Base-by-base conservation (phyloP, 2,113 vertebrate species). In the Marmota flaviventris region DNA sequence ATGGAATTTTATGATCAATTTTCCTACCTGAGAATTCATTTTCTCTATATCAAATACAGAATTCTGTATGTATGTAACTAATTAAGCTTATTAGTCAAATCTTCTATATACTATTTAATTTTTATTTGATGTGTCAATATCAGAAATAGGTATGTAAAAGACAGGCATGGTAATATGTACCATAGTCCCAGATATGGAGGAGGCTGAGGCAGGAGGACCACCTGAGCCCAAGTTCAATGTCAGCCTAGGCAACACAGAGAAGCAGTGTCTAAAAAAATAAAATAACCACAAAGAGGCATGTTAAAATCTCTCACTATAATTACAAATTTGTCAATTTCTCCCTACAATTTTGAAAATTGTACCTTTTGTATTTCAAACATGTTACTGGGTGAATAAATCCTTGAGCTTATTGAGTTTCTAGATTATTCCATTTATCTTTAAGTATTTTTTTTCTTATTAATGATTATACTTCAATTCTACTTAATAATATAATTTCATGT, bases 81-180 rank as follows among this genome's bases (percentile, higher is more conserved):
- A 83, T 8, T 84, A 85, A 93, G n/a, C 45, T 67, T 93, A 69
- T 70, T 70, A 78, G 56, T 77, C 73, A 79, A 78, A 79, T 79
- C 27, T 42, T 83, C 58, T n/a, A 91, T 22, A 77, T n/a, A 76
- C 24, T 76, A 84, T 75, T 58, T 6, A 84, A 67, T n/a, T 85
- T 53, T 91, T 73, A 29, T 32, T 90, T 78, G 24, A 90, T 65
- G 65, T 29, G 67, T 90, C 75, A 27, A 69, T 67, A 67, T 90
- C 25, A 69, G 3, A 78, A 37, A 39, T 45, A 58, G 9, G 24
- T 22, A 67, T 83, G 39, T 45, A 48, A 85, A 85, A 85, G 5
- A 39, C 29, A 85, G 61, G 39, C 8, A 29, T 39, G 34, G 37
- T 45, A 27, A 58, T 25, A 84, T 7, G 8, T n/a, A 39, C 39